These are phyloP conservation scores for Drosophila planitibia DNA, from an alignment of 2,888 invertebrate genomes.

Conservation along the genomic window DNA sequence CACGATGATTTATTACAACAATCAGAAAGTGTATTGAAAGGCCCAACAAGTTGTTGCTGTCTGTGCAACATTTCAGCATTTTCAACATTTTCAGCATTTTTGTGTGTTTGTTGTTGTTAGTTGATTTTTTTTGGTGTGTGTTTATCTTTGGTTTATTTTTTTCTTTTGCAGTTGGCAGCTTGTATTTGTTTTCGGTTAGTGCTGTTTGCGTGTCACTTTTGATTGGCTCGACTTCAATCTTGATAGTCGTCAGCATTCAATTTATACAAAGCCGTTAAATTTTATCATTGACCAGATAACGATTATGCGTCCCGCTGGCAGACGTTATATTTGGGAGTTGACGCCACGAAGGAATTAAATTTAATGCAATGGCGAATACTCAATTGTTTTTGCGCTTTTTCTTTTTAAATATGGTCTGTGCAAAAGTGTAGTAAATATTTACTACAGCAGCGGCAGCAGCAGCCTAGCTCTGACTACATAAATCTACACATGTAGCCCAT, in stretches of 20 bases:
- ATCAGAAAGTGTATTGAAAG: slow-evolving; percentile 32
- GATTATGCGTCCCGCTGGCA: slow-evolving; percentile 5
- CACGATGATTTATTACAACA: slow-evolving; percentile 53
- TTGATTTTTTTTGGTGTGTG: background rate
- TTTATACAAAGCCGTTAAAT: slow-evolving; percentile 28
- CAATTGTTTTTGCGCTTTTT: slow-evolving; percentile 14
- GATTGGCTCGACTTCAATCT: slow-evolving; percentile 41
- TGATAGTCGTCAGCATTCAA: slow-evolving; percentile 29
- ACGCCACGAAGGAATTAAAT: slow-evolving; percentile 46
- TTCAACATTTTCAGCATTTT: slow-evolving; percentile 9
- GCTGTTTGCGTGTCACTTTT: slow-evolving; percentile 43
- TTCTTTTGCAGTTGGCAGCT: slow-evolving; percentile 8
- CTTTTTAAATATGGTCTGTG: background rate
- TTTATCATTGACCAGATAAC: slow-evolving; percentile 34
- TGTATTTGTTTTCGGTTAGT: slow-evolving; percentile 34
- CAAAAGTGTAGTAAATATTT: slow-evolving; percentile 11
- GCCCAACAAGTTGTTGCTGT: slow-evolving; percentile 21
- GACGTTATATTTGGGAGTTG: slow-evolving; percentile 6
- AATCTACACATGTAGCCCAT: slow-evolving; percentile 50
- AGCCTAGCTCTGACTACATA: slow-evolving; percentile 16
- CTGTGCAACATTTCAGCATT: slow-evolving; percentile 6
- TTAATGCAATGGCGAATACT: slow-evolving; percentile 42
- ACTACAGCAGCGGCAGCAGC: background rate
- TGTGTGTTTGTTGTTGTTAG: background rate
- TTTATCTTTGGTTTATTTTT: background rate